A percentile compares a stretch with the other conserved stretches of the same genome.
Conservation (phyloP, 2,888 invertebrate genomes). For the Graphium colonna region DNA sequence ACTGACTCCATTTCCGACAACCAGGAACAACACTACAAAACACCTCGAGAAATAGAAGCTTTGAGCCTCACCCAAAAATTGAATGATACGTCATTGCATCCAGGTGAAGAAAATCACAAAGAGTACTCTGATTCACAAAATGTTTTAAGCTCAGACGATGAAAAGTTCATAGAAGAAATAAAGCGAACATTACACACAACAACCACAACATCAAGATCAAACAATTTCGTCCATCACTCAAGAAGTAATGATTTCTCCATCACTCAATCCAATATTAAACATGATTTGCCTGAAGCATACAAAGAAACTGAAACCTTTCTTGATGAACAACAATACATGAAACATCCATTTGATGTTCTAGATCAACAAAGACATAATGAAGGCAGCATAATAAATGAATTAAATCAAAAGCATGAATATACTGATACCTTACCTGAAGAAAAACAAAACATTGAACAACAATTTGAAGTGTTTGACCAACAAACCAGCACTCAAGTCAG, state of each 20-base stretch:
- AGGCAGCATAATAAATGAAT: background rate
- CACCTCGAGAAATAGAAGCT: slow-evolving; percentile 38
- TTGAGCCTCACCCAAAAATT: slow-evolving; percentile 33
- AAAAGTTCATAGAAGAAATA: slow-evolving; percentile 2
- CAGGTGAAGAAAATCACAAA: background rate
- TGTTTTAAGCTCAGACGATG: slow-evolving; percentile 4
- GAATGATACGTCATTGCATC: slow-evolving; percentile 1
- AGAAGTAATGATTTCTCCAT: slow-evolving; percentile 1
- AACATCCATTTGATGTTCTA: too few relatives aligned
- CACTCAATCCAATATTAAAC: background rate
- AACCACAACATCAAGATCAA: background rate
- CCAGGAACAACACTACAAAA: slow-evolving; percentile 28
- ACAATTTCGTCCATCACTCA: background rate
- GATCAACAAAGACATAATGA: background rate
- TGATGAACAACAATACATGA: too few relatives aligned
- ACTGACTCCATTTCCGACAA: slow-evolving; percentile 16
- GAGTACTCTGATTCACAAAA: background rate
- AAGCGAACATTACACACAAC: background rate
- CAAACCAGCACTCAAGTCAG: background rate
- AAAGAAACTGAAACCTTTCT: too few relatives aligned
- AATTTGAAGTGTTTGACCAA: background rate
- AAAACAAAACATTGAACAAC: background rate
- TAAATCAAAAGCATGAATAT: slow-evolving; percentile 10
- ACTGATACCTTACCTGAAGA: slow-evolving; percentile 2
- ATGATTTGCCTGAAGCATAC: background rate